Base-by-base conservation (phyloP, 2,797 vertebrate species). In the Coluber constrictor region DNA sequence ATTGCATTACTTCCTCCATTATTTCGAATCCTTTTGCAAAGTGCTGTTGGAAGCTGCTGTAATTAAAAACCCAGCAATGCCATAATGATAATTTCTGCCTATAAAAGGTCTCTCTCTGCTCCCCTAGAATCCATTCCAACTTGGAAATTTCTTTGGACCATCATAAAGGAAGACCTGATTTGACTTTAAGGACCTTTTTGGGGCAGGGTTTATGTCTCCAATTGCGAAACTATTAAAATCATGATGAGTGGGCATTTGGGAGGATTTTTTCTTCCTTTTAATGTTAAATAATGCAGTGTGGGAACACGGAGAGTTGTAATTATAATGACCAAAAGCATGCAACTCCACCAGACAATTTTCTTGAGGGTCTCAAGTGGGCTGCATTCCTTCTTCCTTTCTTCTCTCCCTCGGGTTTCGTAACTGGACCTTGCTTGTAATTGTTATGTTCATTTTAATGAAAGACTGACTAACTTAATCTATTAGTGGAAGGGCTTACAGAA, bases 61-160 rank as follows among this genome's bases (percentile, higher is more conserved):
- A 98, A 98, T 98, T 97, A 98, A 98, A 96, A 97, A 97, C 96
- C 96, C 97, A 97, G 97, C 97, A 97, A 97, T 94, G 96, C 96
- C 95, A 96, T 96, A 97, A 94, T 94, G 96, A 98, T 97, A 95
- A 96, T 97, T 97, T 95, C 97, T 95, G 96, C 96, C 95, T 96
- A 95, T 97, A 96, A 96, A 97, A 97, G 96, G 97, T 96, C 96
- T 96, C 96, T 96, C 94, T 43, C 95, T 96, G 94, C 95, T 95
- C 95, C 86, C 63, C 3, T 27, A 37, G 96, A 97, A 96, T 96
- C 97, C 96, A 96, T 96, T 96, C 94, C 90, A 95, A 96, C 94
- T 93, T 94, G 95, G 96, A 96, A 95, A 95, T 96, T 95, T 94
- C 97, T 97, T 96, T 94, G 3, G 25, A 94, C 63, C 95, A 93